phyloP scores from a whole-genome alignment of 2,797 vertebrate genomes.

The Urocyon cinereoargenteus region DNA sequence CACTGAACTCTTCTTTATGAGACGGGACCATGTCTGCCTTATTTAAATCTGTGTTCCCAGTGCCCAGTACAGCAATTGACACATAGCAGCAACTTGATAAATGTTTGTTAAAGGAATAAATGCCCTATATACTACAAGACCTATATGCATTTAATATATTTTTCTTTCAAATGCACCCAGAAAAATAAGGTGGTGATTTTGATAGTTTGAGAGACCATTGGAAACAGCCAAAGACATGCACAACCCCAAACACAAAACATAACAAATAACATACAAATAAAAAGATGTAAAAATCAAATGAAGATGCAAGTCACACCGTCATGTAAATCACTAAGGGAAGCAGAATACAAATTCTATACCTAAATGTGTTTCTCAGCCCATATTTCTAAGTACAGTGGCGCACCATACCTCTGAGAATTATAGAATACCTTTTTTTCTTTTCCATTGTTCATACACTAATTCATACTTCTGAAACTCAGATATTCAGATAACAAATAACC shows the following conservation, averaged over 20 bases:
- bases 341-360: constrained; percentile 54
- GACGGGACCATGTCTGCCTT: background rate
- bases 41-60: background rate
- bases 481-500: constrained; percentile 81
- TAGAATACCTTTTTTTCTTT: constrained; percentile 44
- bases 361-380: constrained; percentile 52
- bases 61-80: background rate
- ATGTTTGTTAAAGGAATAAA: constrained; percentile 32
- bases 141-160: background rate
- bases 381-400: constrained; percentile 70
- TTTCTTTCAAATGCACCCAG: constrained; percentile 52
- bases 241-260: constrained; percentile 34
- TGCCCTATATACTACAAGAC: constrained; percentile 14
- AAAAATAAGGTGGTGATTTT: constrained; percentile 49
- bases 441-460: constrained; percentile 65
- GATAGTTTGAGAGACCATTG: constrained; percentile 57
- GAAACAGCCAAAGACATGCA: constrained; percentile 41
- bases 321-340: constrained; percentile 63
- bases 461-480: constrained; percentile 78
- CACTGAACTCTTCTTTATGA: background rate
- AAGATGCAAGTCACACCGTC: constrained; percentile 50
- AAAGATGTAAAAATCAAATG: constrained; percentile 64
- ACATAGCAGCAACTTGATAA: background rate
- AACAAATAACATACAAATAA: constrained; percentile 56
- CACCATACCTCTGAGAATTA: constrained; percentile 56